A percentile compares a stretch with the other conserved stretches of the same genome.
These are phyloP conservation scores for Eriocheir sinensis DNA, from an alignment of 1,140 invertebrate species.

Conservation along the genomic window DNA sequence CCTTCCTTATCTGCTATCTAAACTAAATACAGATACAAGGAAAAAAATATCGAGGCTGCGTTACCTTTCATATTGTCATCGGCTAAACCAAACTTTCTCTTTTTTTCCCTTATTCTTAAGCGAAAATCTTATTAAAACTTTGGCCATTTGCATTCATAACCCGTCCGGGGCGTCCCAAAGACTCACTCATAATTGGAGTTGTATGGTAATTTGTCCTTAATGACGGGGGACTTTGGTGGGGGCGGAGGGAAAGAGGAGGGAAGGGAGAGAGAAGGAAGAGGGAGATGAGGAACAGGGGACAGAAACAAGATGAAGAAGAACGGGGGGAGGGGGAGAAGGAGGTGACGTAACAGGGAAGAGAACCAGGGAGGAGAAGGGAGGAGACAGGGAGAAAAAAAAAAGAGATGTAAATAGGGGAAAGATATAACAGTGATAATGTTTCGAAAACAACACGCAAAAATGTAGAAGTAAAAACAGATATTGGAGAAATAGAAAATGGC, in stretches of 20 bases:
- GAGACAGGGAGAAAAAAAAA: neutral
- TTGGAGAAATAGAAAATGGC: neutral
- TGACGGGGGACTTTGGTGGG: neutral
- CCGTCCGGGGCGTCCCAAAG: conserved; percentile 17
- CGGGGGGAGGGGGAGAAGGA: neutral
- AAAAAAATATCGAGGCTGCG: neutral
- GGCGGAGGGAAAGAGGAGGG: neutral
- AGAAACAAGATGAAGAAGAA: neutral
- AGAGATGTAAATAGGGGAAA: neutral
- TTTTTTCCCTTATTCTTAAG: conserved; percentile 27
- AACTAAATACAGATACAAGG: neutral
- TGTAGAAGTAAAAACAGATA: neutral
- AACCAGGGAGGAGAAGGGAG: neutral
- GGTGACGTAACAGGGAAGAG: neutral
- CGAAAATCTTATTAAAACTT: conserved; percentile 18
- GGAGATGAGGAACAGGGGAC: neutral
- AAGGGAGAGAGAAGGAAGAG: neutral
- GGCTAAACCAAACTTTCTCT: conserved; percentile 3
- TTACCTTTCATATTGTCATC: conserved; percentile 16
- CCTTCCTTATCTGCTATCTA: too few species aligned
- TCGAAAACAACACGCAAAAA: neutral
- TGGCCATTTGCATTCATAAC: conserved; percentile 24
- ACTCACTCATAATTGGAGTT: conserved; percentile 25
- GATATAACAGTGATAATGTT: too few species aligned
- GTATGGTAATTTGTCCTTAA: conserved; percentile 25